Base-by-base conservation (phyloP, 2,113 vertebrate species). In the Cisticola juncidis region DNA sequence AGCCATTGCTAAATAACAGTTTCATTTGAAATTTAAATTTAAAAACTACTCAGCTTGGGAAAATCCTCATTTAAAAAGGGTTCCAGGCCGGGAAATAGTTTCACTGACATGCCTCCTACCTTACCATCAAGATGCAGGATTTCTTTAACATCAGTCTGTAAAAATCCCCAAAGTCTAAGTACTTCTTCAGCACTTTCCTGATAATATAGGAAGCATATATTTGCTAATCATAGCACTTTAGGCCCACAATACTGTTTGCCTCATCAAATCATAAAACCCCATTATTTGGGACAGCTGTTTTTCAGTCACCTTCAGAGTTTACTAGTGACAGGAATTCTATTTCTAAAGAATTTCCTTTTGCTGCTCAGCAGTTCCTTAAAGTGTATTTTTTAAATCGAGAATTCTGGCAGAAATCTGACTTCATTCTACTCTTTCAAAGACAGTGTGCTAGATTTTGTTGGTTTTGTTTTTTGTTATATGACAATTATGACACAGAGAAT, bases 201-300 rank as follows among this genome's bases (percentile, higher is more conserved):
- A 50, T 71, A 86, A 82, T 88, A 71, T 47, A 93, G 92, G 95
- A 96, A 96, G 72, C 38, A 70, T 65, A 64, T 83, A 83, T 96
- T 93, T 90, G 88, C 87, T 94, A 68, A 57, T 35, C 65, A 5
- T 62, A 91, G 79, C 86, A 81, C 36, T 94, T 93, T 81, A 88
- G 88, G 58, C 50, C 85, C 86, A 62, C 85, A 79, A 40, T 81
- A 70, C 44, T 50, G 16, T 94, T 80, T 78, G 69, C 50, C 66
- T 95, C 73, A 66, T 92, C 71, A 87, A 74, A 86, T 58, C 62
- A 92, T 83, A 94, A 95, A 88, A 11, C 19, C 68, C 40, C 56
- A 65, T 77, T 92, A 53, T 84, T 68, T 87, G 44, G 33, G 12
- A 29, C 57, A 79, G 53, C 74, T 92, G 83, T 36, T 90, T 88